Percentiles rank a stretch among this genome's conserved stretches.
phyloP scores from a whole-genome alignment of 1,140 invertebrate species.

The Scaptomyza hsui region DNA sequence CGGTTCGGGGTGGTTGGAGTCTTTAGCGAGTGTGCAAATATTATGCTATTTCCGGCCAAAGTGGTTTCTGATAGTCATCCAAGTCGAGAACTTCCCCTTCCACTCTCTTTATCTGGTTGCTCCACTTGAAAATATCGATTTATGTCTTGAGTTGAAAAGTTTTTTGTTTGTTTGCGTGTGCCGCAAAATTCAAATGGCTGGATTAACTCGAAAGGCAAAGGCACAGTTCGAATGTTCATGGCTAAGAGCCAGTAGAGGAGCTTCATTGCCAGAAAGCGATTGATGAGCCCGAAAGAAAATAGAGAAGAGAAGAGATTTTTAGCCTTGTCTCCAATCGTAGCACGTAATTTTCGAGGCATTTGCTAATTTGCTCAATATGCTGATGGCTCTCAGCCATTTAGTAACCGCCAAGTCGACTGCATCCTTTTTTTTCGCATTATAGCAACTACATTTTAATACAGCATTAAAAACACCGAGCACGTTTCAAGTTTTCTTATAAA shows the following conservation, averaged over 20 bases:
- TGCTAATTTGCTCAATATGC: slow-evolving; percentile 49
- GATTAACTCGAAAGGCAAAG: slow-evolving; percentile 47
- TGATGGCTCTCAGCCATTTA: slow-evolving; percentile 40
- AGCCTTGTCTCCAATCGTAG: slow-evolving; percentile 1
- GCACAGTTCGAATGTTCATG: slow-evolving; percentile 1
- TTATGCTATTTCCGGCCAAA: slow-evolving; percentile 67
- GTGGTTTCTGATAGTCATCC: slow-evolving; percentile 69
- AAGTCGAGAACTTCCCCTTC: slow-evolving; percentile 16
- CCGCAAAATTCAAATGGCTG: slow-evolving; percentile 42
- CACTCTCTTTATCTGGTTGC: neutral
- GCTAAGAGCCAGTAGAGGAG: slow-evolving; percentile 18
- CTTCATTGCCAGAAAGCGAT: slow-evolving; percentile 27
- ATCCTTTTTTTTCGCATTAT: slow-evolving; percentile 22
- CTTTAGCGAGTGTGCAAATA: slow-evolving; percentile 58
- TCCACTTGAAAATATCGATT: slow-evolving; percentile 60
- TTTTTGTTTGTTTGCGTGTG: slow-evolving; percentile 39
- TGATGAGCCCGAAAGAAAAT: slow-evolving; percentile 18
- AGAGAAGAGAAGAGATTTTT: slow-evolving; percentile 15
- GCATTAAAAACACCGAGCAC: slow-evolving; percentile 36
- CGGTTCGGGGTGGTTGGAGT: slow-evolving; percentile 4
- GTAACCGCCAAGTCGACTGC: slow-evolving; percentile 31
- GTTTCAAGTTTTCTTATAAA: slow-evolving; percentile 33
- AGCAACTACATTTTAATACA: slow-evolving; percentile 45
- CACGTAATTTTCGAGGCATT: slow-evolving; percentile 37
- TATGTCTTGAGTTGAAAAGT: slow-evolving; percentile 39